Evolutionary conservation across 2,797 vertebrate genomes (phyloP).

Genomic region (Xenops minutus): DNA sequence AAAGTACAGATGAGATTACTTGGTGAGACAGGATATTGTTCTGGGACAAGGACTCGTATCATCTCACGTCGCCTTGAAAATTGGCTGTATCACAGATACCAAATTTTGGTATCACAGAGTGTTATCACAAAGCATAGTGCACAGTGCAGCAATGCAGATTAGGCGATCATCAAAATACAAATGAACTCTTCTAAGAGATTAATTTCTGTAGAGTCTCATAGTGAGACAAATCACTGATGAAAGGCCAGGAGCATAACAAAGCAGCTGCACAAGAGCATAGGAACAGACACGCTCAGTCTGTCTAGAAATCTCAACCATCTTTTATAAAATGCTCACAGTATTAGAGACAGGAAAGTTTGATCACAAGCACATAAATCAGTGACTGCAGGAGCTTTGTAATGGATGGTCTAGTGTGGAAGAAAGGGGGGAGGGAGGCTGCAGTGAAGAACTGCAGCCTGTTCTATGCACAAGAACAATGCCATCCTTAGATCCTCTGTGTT

Average conservation of each 20-base stretch:
- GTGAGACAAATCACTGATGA: neutral
- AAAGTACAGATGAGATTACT: neutral
- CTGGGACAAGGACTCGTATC: neutral
- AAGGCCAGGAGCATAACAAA: neutral
- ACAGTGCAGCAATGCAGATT: neutral
- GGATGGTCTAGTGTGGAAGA: neutral
- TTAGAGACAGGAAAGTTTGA: conserved; percentile 16
- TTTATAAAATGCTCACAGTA: conserved; percentile 13
- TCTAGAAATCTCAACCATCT: neutral
- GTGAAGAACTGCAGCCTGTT: neutral
- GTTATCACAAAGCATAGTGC: neutral
- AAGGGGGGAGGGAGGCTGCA: neutral
- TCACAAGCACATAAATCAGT: conserved; percentile 27
- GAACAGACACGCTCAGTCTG: neutral
- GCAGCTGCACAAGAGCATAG: neutral
- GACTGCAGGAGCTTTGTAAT: conserved; percentile 5
- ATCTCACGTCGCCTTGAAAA: neutral
- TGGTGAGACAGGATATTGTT: neutral
- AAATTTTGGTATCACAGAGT: neutral
- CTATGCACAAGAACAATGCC: neutral
- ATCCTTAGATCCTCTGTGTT: neutral
- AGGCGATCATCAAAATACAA: neutral
- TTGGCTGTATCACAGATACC: neutral
- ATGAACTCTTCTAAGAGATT: neutral
- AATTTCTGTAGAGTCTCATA: neutral